phyloP scores from a whole-genome alignment of 2,888 invertebrate genomes.

The Aethes cnicana region DNA sequence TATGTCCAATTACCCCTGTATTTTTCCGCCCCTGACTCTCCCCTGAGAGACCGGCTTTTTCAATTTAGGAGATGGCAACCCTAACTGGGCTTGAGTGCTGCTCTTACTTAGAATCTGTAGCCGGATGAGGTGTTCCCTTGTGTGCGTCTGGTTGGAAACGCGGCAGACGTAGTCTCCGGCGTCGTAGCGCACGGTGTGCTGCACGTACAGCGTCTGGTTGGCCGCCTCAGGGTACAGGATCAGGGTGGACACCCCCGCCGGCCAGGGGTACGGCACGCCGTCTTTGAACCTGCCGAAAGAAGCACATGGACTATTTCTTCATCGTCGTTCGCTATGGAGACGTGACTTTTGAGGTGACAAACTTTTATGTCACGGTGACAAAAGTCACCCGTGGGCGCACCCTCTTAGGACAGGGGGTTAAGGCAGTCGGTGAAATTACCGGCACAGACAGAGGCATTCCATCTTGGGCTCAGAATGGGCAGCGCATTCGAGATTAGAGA shows the following conservation, averaged over 20 bases:
- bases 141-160: conserved; percentile 86
- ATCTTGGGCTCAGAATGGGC: too few relatives aligned
- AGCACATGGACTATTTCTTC: neutral
- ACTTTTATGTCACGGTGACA: too few relatives aligned
- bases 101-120: conserved; percentile 86
- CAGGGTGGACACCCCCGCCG: conserved; percentile 86
- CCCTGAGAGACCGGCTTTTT: too few relatives aligned
- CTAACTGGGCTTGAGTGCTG: neutral
- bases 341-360: too few relatives aligned
- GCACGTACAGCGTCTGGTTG: conserved; percentile 90
- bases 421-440: too few relatives aligned
- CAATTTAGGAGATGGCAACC: neutral
- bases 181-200: conserved; percentile 84
- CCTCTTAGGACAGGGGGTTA: too few relatives aligned
- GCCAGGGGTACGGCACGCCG: conserved; percentile 89
- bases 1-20: too few relatives aligned
- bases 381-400: too few relatives aligned
- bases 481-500: too few relatives aligned
- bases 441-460: too few relatives aligned
- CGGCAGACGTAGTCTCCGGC: conserved; percentile 89
- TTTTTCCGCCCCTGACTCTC: too few relatives aligned
- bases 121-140: conserved; percentile 84
- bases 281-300: conserved; percentile 86
- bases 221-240: conserved; percentile 89
- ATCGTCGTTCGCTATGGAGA: too few relatives aligned